phyloP scores from a whole-genome alignment of 2,113 vertebrate genomes.

The Gobiocypris rarus region DNA sequence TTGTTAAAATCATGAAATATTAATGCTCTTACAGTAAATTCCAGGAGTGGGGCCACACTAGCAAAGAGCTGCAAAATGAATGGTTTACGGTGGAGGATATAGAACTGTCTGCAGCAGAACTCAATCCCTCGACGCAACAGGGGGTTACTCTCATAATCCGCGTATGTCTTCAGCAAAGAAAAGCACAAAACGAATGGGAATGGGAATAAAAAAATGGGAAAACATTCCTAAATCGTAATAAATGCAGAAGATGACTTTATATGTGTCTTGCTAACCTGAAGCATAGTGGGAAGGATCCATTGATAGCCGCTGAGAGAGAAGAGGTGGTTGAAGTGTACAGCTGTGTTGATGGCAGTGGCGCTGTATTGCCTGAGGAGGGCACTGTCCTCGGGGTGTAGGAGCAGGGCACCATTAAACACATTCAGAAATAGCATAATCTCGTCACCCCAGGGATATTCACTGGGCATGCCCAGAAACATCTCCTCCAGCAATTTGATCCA shows the following conservation, averaged over 20 bases:
- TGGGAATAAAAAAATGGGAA: not conserved
- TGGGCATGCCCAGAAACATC: slow-evolving; percentile 99
- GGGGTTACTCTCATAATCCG: slow-evolving; percentile 96
- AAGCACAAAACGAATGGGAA: not conserved
- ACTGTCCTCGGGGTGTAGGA: slow-evolving; percentile 96
- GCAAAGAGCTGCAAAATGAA: slow-evolving; percentile 96
- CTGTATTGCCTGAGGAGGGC: slow-evolving; percentile 93
- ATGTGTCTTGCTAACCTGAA: slow-evolving; percentile 80
- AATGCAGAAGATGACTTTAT: not conserved
- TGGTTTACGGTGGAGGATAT: slow-evolving; percentile 95
- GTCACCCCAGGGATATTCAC: slow-evolving; percentile 97
- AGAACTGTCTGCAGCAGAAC: slow-evolving; percentile 96
- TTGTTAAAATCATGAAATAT: not conserved
- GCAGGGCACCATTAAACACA: slow-evolving; percentile 94
- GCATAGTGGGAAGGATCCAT: slow-evolving; percentile 98
- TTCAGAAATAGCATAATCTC: slow-evolving; percentile 99
- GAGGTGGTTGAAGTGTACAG: slow-evolving; percentile 97
- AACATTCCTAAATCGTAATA: not conserved
- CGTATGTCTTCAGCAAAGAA: slow-evolving; percentile 82
- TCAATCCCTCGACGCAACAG: slow-evolving; percentile 91
- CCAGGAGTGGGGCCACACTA: slow-evolving; percentile 93
- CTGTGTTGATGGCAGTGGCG: slow-evolving; percentile 95
- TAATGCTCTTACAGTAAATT: slow-evolving; percentile 87
- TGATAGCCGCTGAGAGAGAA: slow-evolving; percentile 98
- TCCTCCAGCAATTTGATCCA: slow-evolving; percentile 99